These are phyloP conservation scores for Epinephelus coioides DNA, from an alignment of 2,797 vertebrate species.

Conservation along the genomic window DNA sequence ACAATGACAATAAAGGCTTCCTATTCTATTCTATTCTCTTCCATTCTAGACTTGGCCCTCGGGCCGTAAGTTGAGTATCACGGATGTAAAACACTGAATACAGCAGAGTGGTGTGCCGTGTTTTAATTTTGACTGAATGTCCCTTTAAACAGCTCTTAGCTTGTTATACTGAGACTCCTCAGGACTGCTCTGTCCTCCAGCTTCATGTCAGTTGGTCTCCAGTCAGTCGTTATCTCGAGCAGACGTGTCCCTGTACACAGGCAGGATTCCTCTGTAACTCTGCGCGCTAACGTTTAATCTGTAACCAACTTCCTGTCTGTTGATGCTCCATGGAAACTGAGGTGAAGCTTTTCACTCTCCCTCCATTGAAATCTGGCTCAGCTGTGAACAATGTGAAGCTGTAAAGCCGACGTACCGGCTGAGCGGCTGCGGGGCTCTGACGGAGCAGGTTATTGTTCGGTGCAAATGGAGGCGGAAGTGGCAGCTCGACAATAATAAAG, in stretches of 20 bases:
- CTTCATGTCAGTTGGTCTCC: neutral
- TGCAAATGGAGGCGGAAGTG: constrained; percentile 39
- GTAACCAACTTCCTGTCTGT: constrained; percentile 28
- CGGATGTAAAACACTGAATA: too few relatives aligned
- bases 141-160: neutral
- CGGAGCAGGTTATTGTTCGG: constrained; percentile 28
- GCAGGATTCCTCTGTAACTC: neutral
- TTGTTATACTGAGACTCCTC: neutral
- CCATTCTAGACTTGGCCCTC: too few relatives aligned
- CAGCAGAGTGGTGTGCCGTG: too few relatives aligned
- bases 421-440: neutral
- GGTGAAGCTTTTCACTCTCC: constrained; percentile 28
- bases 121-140: too few relatives aligned
- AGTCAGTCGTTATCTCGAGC: neutral
- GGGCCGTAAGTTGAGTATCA: too few relatives aligned
- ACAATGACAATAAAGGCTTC: too few relatives aligned
- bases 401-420: neutral
- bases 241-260: constrained; percentile 1
- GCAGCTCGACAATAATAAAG: neutral
- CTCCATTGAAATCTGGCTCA: neutral
- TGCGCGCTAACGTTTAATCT: neutral
- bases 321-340: constrained; percentile 7
- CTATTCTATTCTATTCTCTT: too few relatives aligned
- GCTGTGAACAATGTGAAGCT: constrained; percentile 33
- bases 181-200: neutral